Conservation (phyloP, 2,113 vertebrate genomes). For the Oceanites oceanicus region DNA sequence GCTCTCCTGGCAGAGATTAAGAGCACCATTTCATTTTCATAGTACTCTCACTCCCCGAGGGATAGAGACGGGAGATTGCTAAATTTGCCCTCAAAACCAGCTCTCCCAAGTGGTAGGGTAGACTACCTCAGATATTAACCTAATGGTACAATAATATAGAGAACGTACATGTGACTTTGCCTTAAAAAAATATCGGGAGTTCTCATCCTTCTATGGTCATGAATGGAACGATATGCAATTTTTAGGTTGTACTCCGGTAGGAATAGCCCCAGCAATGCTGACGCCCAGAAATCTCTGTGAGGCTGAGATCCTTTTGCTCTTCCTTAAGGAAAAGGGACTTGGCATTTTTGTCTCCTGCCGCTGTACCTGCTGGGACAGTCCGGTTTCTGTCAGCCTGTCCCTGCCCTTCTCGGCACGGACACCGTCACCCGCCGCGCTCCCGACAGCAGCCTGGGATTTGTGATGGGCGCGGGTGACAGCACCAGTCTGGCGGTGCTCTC, state of each 20-base stretch:
- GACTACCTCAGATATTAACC: not conserved
- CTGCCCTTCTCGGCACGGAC: not conserved
- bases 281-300: not conserved
- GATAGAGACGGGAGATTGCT: not conserved
- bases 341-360: not conserved
- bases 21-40: not conserved
- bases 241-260: not conserved
- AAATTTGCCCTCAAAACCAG: not conserved
- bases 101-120: not conserved
- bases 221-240: rapidly evolving
- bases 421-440: not conserved
- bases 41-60: not conserved
- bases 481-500: rapidly evolving
- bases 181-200: not conserved
- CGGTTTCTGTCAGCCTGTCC: not conserved
- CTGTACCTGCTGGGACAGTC: not conserved
- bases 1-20: not conserved
- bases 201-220: not conserved
- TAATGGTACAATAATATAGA: not conserved
- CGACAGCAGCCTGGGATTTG: not conserved
- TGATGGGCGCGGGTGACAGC: not conserved
- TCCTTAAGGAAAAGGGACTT: not conserved
- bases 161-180: not conserved
- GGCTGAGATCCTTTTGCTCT: not conserved
- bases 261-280: not conserved